phyloP scores from a whole-genome alignment of 2,888 invertebrate genomes.

The Dyspetes luteomarginatus region DNA sequence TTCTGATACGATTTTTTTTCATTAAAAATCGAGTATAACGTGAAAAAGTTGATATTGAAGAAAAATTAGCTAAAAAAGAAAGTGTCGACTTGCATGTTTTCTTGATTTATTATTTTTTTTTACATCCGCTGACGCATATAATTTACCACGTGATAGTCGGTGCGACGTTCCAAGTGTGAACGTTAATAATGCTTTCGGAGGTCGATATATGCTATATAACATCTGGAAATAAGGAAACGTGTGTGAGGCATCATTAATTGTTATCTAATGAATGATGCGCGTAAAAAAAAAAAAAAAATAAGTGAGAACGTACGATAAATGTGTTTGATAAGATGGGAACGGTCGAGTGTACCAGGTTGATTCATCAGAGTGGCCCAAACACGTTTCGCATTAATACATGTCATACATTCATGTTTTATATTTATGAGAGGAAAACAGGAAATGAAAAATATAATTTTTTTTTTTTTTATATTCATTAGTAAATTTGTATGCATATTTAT shows the following conservation, averaged over 20 bases:
- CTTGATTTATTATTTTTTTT: background rate
- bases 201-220: slow-evolving; percentile 8
- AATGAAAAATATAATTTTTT: too few relatives aligned
- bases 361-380: slow-evolving; percentile 17
- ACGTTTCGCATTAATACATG: background rate
- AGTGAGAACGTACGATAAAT: background rate
- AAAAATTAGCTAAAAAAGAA: too few relatives aligned
- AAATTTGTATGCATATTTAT: too few relatives aligned
- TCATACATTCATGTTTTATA: background rate
- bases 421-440: too few relatives aligned
- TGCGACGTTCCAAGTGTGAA: background rate
- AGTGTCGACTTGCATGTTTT: background rate
- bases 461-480: too few relatives aligned
- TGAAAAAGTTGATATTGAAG: too few relatives aligned
- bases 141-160: background rate
- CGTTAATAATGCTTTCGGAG: slow-evolving; percentile 13
- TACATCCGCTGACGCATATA: too few relatives aligned
- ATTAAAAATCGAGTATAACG: too few relatives aligned
- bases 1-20: slow-evolving; percentile 11
- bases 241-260: slow-evolving; percentile 2
- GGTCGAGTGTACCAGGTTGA: slow-evolving; percentile 11
- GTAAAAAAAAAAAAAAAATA: background rate
- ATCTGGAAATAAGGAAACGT: background rate
- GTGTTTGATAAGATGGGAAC: background rate
- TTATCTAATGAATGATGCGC: slow-evolving; percentile 19